Percentiles rank a stretch among this genome's conserved stretches.
phyloP scores from a whole-genome alignment of 1,140 invertebrate genomes.

The Apolygus lucorum region DNA sequence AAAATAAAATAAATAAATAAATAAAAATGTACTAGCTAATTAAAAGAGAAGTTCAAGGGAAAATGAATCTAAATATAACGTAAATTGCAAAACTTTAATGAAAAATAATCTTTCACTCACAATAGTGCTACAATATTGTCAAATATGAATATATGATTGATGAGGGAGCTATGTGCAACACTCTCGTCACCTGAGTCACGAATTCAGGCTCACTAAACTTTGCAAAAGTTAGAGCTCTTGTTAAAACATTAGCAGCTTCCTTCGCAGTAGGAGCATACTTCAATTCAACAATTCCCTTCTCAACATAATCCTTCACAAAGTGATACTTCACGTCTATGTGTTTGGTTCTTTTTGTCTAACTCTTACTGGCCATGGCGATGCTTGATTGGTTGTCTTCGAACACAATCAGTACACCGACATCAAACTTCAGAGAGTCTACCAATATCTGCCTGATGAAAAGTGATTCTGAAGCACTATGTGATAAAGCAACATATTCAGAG shows the following conservation, averaged over 20 bases:
- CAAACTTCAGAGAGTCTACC: not conserved
- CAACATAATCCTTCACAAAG: not conserved
- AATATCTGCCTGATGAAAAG: not conserved
- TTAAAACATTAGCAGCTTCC: not conserved
- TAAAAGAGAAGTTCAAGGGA: too few species aligned
- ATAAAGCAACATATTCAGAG: slow-evolving; percentile 8
- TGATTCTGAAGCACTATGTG: not conserved
- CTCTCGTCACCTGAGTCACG: too few species aligned
- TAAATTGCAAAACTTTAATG: too few species aligned
- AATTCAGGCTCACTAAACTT: not conserved
- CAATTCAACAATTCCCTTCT: not conserved
- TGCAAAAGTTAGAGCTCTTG: not conserved
- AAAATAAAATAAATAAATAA: too few species aligned
- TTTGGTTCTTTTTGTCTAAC: not conserved
- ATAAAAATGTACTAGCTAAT: too few species aligned
- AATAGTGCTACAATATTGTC: too few species aligned
- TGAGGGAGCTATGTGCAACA: too few species aligned
- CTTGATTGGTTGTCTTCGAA: not conserved
- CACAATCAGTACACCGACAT: not conserved
- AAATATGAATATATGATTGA: too few species aligned
- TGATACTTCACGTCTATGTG: not conserved
- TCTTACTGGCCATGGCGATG: not conserved
- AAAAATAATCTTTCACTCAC: too few species aligned
- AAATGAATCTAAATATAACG: too few species aligned
- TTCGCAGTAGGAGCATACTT: not conserved